These are phyloP conservation scores for Apogon hyalosoma DNA, from an alignment of 2,797 vertebrate genomes.

Conservation along the genomic window DNA sequence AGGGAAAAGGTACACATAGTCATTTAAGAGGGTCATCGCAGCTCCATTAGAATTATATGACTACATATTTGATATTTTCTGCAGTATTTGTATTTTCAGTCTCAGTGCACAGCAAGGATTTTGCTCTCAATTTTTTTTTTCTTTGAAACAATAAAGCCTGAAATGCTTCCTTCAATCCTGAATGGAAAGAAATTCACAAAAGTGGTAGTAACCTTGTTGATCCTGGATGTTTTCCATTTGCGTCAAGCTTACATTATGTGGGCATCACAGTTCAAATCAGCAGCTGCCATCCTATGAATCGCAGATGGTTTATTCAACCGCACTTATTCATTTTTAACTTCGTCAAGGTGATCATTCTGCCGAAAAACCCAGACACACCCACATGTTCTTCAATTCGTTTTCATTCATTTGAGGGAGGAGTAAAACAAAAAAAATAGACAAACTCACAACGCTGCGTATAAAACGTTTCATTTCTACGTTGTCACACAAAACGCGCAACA, in stretches of 20 bases:
- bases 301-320: constrained; percentile 29
- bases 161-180: constrained; percentile 5
- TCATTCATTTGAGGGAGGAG: constrained; percentile 19
- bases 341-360: constrained; percentile 53
- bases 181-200: constrained; percentile 4
- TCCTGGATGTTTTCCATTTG: constrained; percentile 16
- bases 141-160: constrained; percentile 14
- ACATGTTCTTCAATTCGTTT: constrained; percentile 26
- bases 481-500: constrained; percentile 12
- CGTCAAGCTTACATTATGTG: constrained; percentile 30
- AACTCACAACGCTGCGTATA: constrained; percentile 1
- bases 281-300: constrained; percentile 36
- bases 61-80: constrained; percentile 22
- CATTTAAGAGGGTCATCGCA: too few relatives aligned
- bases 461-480: constrained; percentile 31
- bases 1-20: background rate
- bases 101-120: constrained; percentile 7
- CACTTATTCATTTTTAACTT: constrained; percentile 54
- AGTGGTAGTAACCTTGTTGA: constrained; percentile 29
- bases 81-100: constrained; percentile 15
- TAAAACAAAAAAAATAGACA: background rate
- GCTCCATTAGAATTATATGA: background rate
- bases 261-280: constrained; percentile 42
- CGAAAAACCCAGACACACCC: constrained; percentile 41
- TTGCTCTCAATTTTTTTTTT: background rate